Percentiles rank a stretch among this genome's conserved stretches.
Conservation (phyloP, 2,113 vertebrate genomes). For the Vidua macroura region DNA sequence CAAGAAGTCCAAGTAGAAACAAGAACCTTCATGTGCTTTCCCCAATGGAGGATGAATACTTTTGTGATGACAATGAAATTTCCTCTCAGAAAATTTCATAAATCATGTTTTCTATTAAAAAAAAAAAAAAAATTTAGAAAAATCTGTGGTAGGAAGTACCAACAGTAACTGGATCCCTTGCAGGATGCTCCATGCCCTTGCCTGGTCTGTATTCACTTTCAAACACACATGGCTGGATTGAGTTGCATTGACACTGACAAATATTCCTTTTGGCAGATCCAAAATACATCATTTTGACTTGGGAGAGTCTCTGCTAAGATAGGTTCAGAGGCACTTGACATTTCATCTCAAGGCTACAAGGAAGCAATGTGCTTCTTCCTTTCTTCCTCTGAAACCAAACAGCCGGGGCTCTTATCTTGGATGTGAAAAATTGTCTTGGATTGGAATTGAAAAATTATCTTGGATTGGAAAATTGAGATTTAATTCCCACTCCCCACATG, state of each 20-base stretch:
- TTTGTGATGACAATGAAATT: background rate
- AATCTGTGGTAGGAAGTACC: background rate
- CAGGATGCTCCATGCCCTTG: background rate
- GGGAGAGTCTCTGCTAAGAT: background rate
- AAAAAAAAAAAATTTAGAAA: background rate
- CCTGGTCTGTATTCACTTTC: background rate
- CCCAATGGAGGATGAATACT: background rate
- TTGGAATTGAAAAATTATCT: no score
- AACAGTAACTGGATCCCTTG: background rate
- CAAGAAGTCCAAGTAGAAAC: background rate
- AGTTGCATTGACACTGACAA: background rate
- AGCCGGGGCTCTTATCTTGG: accelerated
- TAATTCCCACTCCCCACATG: background rate
- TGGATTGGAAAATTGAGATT: background rate
- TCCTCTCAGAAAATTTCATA: background rate
- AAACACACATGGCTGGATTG: background rate
- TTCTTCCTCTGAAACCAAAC: background rate
- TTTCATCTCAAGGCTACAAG: background rate
- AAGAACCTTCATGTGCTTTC: background rate
- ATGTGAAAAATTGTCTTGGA: background rate
- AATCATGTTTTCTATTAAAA: background rate
- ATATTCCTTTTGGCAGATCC: background rate
- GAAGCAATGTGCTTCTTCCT: background rate
- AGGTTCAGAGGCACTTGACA: background rate
- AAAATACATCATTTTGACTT: background rate